Percentiles rank a stretch among this genome's conserved stretches.
Conservation (phyloP, 1,140 invertebrate species). For the Mesaphorura yosii region DNA sequence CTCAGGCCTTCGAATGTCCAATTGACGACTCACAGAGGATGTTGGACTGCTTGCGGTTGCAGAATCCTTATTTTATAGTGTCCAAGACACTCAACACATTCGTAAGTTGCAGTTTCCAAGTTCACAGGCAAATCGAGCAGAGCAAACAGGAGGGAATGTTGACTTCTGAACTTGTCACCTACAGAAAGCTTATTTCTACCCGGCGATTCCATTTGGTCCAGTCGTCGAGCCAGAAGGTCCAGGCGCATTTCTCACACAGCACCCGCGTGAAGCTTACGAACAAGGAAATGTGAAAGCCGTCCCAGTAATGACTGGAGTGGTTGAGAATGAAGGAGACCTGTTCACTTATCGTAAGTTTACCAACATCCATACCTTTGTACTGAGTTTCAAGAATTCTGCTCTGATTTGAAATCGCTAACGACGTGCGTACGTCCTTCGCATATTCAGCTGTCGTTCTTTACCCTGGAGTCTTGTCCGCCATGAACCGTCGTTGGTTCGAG, state of each 20-base stretch:
- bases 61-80: constrained; percentile 20
- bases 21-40: constrained; percentile 11
- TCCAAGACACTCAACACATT: constrained; percentile 7
- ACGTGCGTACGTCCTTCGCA: neutral
- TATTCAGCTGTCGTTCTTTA: constrained; percentile 8
- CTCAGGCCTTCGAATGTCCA: constrained; percentile 14
- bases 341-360: constrained; percentile 7
- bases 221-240: constrained; percentile 13
- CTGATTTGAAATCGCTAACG: neutral
- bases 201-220: constrained; percentile 25
- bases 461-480: constrained; percentile 1
- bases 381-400: no score
- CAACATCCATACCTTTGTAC: neutral
- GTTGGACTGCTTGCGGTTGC: constrained; percentile 20
- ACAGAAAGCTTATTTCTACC: constrained; percentile 23
- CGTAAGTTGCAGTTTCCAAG: neutral
- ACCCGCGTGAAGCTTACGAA: constrained; percentile 15
- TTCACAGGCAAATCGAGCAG: neutral
- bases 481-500: constrained; percentile 12
- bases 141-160: neutral
- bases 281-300: constrained; percentile 5
- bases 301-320: constrained; percentile 3
- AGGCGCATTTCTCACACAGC: constrained; percentile 16
- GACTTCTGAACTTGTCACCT: neutral
- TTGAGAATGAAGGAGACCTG: constrained; percentile 9